Conservation (phyloP, 1,140 invertebrate genomes). For the Solenopsis fugax region DNA sequence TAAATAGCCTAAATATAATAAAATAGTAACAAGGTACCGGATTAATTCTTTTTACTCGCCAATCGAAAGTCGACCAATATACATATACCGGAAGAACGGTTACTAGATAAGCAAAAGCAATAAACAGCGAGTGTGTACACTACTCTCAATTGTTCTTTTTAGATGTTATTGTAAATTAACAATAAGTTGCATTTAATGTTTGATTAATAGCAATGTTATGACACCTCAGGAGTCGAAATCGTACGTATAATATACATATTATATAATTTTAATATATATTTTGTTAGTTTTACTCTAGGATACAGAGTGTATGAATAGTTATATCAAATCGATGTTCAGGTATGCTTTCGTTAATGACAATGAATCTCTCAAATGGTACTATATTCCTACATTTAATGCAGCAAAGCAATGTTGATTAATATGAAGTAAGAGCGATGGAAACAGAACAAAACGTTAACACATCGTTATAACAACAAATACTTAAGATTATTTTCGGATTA, state of each 20-base stretch:
- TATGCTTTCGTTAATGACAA: conserved; percentile 62
- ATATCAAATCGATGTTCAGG: conserved; percentile 38
- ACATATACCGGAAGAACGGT: conserved; percentile 63
- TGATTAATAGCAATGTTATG: conserved; percentile 74
- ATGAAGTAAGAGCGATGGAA: conserved; percentile 32
- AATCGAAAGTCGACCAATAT: conserved; percentile 28
- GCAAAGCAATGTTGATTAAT: conserved; percentile 46
- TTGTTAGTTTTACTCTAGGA: conserved; percentile 37
- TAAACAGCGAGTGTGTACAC: conserved; percentile 46
- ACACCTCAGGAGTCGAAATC: conserved; percentile 87
- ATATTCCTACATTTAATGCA: conserved; percentile 38
- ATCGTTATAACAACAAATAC: conserved; percentile 59
- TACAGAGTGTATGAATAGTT: conserved; percentile 12
- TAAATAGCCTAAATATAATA: not conserved
- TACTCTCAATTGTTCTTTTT: conserved; percentile 46
- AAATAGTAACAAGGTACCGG: not conserved
- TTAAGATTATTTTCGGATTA: conserved; percentile 35
- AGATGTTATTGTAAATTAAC: conserved; percentile 31
- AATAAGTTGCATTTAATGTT: conserved; percentile 37
- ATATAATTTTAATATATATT: conserved; percentile 19
- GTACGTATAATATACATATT: conserved; percentile 70
- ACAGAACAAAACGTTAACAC: conserved; percentile 35
- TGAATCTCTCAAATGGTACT: conserved; percentile 23
- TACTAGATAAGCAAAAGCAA: conserved; percentile 80
- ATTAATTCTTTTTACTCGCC: conserved; percentile 18